phyloP scores from a whole-genome alignment of 2,888 invertebrate species.

The Anthophora plumipes region DNA sequence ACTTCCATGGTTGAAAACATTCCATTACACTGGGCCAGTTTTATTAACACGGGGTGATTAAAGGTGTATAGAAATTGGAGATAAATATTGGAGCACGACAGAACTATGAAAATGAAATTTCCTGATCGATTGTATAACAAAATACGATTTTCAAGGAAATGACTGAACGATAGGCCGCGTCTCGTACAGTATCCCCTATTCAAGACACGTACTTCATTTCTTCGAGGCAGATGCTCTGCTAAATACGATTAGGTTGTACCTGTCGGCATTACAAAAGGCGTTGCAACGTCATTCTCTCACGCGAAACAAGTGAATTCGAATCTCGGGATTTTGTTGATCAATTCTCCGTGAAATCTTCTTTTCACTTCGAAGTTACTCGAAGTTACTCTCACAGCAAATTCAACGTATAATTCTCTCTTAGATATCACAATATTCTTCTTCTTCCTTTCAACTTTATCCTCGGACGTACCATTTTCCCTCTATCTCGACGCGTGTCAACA shows the following conservation, averaged over 20 bases:
- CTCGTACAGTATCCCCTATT: too few relatives aligned
- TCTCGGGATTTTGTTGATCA: constrained; percentile 13
- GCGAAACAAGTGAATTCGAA: constrained; percentile 1
- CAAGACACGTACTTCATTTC: constrained; percentile 68
- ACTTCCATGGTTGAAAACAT: background rate
- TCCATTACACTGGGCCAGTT: background rate
- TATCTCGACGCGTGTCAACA: too few relatives aligned
- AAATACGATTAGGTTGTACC: constrained; percentile 66
- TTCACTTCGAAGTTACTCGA: too few relatives aligned
- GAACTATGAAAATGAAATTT: too few relatives aligned
- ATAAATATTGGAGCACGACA: too few relatives aligned
- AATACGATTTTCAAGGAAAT: too few relatives aligned
- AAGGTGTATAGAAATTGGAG: background rate
- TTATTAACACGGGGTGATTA: background rate
- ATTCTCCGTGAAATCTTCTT: background rate
- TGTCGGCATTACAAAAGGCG: constrained; percentile 47
- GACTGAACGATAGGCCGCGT: background rate
- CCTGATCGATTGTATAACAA: background rate
- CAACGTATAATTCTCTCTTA: too few relatives aligned
- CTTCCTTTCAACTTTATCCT: too few relatives aligned
- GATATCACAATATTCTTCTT: too few relatives aligned
- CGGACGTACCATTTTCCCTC: too few relatives aligned
- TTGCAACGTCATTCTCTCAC: background rate
- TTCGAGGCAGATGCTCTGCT: constrained; percentile 38
- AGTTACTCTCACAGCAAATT: too few relatives aligned